Base-by-base conservation (phyloP, 2,888 invertebrate species). In the Gasteruption jaculator region DNA sequence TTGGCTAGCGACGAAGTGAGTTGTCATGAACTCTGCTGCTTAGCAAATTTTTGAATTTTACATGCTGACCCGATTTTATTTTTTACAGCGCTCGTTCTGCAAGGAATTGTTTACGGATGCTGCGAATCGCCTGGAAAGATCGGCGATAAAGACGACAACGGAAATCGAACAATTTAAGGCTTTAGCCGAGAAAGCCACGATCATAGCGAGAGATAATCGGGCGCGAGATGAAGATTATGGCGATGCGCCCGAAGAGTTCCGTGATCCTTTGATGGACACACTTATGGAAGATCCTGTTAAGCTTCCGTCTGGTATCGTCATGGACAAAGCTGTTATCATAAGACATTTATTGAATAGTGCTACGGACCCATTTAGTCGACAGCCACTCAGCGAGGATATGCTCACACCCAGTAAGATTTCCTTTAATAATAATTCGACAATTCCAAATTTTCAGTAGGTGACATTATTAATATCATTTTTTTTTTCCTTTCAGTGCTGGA, bases 311-410 rank as follows among this genome's bases (percentile, higher is more conserved):
- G 92, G 93, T 46, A 73, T 65, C 58, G 81, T 94, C 16, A 95
- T 96, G 93, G 95, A 96, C 73, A 80, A 94, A 46, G 81, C 92
- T 21, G 90, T 94, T 54, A 96, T 96, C 48, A 80, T 91, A 65
- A 80, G 95, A 49, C 96, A 96, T 74, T 76, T 96, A 62, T 78
- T 96, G 56, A 96, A 96, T 73, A 94, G 94, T 60, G 88, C 86
- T 60, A 96, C 95, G 0, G 97, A 99, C 76, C 99, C 99, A 0
- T 99, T 99, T 76, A 97, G 94, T 73, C 78, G 99, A 46, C 95
- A 95, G 71, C 87, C 90, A 11, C 81, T 99, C 30, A 90, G 88
- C 8, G 95, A 95, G 73, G 92, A 93, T 61, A 91, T 94, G 82
- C 78, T 99, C 36, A 80, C 82, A 59, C 88, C 94, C 71, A 88